Evolutionary conservation across 2,113 vertebrate species (phyloP).

Genomic region (Pterocles burchelli): DNA sequence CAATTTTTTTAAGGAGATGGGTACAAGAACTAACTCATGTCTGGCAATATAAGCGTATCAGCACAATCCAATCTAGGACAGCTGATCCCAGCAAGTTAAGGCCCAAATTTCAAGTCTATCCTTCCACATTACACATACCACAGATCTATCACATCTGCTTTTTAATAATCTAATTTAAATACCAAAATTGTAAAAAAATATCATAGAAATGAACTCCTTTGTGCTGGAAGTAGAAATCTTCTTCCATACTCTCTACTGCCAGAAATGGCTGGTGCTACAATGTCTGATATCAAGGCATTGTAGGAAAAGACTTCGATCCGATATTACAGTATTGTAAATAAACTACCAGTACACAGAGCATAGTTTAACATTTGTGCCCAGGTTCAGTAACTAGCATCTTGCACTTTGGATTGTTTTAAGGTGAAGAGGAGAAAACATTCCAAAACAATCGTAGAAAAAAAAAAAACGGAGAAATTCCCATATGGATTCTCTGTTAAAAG

Average conservation of each 20-base stretch:
- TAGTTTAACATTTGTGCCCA: conserved; percentile 9
- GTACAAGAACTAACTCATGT: conserved; percentile 9
- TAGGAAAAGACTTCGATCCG: conserved; percentile 36
- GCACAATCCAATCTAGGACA: conserved; percentile 51
- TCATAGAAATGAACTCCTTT: conserved; percentile 12
- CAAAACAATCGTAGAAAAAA: conserved; percentile 33
- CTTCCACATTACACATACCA: conserved; percentile 20
- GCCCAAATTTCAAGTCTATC: conserved; percentile 8
- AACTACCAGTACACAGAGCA: conserved; percentile 25
- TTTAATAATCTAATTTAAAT: conserved; percentile 18
- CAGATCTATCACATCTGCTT: background rate
- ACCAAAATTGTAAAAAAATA: conserved; percentile 49
- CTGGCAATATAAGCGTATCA: conserved; percentile 52
- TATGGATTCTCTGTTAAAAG: conserved; percentile 63
- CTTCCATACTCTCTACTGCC: background rate
- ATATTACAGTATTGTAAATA: background rate
- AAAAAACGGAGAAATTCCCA: conserved; percentile 52
- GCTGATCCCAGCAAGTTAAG: conserved; percentile 59
- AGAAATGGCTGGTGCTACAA: conserved; percentile 25
- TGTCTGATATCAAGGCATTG: conserved; percentile 20
- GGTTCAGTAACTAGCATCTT: conserved; percentile 43
- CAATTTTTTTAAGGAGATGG: conserved; percentile 6
- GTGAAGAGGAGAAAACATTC: conserved; percentile 17
- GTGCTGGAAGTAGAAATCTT: background rate
- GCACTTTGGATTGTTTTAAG: conserved; percentile 31